These are phyloP conservation scores for Hexactinellida sp. DNA, from an alignment of 37 sponge, comb jelly and placozoan species.

Conservation along the genomic window DNA sequence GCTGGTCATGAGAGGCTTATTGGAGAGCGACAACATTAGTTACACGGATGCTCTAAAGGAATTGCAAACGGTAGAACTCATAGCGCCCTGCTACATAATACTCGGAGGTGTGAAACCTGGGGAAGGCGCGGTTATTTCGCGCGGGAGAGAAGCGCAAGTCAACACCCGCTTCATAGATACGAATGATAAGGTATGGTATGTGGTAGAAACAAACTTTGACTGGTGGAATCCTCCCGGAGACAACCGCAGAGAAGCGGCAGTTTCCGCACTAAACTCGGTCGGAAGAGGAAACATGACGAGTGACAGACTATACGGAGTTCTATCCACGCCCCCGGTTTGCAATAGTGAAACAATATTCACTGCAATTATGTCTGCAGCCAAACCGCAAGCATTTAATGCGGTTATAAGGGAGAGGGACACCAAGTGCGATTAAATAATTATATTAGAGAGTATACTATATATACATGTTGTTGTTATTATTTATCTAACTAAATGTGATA, in stretches of 20 bases:
- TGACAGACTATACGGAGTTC: conserved; percentile 37
- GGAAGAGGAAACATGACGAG: conserved; percentile 24
- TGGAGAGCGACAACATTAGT: conserved; percentile 15
- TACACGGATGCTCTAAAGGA: conserved; percentile 36
- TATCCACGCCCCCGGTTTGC: conserved; percentile 59
- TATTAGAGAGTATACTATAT: too few relatives aligned
- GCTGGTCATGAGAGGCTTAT: conserved; percentile 33
- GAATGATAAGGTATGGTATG: conserved; percentile 44
- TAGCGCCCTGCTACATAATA: conserved; percentile 79
- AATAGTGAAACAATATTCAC: conserved; percentile 63
- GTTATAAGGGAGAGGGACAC: conserved; percentile 22
- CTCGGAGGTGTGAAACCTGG: conserved; percentile 53
- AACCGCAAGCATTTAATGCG: conserved; percentile 29
- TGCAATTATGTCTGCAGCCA: conserved; percentile 50
- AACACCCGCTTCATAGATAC: conserved; percentile 49
- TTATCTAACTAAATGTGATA: too few relatives aligned
- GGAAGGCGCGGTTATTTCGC: conserved; percentile 74
- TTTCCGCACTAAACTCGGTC: conserved; percentile 39
- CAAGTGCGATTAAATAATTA: too few relatives aligned
- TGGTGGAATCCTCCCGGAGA: conserved; percentile 65
- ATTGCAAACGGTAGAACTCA: conserved; percentile 41
- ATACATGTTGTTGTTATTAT: too few relatives aligned
- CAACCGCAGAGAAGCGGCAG: conserved; percentile 65
- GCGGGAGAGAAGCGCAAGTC: conserved; percentile 36
- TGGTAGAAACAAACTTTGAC: conserved; percentile 91